phyloP scores from a whole-genome alignment of 1,140 invertebrate genomes.

The Trachymyrmex cornetzi region DNA sequence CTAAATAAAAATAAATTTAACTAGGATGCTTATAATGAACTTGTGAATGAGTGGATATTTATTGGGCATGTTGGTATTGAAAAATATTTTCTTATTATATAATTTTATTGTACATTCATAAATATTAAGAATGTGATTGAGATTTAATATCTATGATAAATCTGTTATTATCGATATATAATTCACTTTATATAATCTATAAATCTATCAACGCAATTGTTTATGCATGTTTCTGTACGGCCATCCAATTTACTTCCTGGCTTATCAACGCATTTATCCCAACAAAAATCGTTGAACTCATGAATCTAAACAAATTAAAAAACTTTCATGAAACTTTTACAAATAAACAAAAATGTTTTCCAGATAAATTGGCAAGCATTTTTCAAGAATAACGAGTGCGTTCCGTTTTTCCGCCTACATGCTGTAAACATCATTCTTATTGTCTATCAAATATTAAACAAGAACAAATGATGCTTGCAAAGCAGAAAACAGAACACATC shows the following conservation, averaged over 20 bases:
- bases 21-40: neutral
- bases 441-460: no score
- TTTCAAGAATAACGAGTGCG: neutral
- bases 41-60: neutral
- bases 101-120: neutral
- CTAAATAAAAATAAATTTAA: constrained; percentile 2
- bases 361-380: neutral
- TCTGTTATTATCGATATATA: constrained; percentile 11
- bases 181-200: constrained; percentile 89
- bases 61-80: constrained; percentile 14
- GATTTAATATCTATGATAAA: constrained; percentile 38
- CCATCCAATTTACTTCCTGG: constrained; percentile 94
- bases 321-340: neutral
- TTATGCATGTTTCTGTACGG: constrained; percentile 95
- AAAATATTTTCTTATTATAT: neutral
- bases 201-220: constrained; percentile 97
- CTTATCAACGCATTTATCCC: constrained; percentile 98
- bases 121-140: neutral
- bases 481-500: no score
- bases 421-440: no score
- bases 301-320: constrained; percentile 91
- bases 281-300: constrained; percentile 97
- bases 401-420: no score
- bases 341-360: neutral
- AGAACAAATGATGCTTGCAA: no score